Evolutionary conservation across 1,140 invertebrate genomes (phyloP), one percentile per base, ranked within the genome.

Genomic region (Onthophagus taurus): DNA sequence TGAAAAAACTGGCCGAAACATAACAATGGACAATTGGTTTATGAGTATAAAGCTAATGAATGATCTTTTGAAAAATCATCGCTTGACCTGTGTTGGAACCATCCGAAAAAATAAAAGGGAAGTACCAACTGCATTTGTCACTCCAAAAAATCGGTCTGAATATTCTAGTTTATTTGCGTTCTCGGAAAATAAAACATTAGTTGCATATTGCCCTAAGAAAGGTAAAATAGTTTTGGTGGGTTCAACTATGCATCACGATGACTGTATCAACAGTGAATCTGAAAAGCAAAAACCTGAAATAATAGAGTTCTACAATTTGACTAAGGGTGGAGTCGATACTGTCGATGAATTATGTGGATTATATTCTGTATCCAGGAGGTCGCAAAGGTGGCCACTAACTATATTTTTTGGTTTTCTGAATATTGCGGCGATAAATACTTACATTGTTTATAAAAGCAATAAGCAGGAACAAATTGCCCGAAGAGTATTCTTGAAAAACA

Each of bases 41-140:
- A n/a, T n/a, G n/a, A n/a, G n/a, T n/a, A n/a, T n/a, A n/a, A n/a
- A n/a, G n/a, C n/a, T n/a, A n/a, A n/a, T n/a, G n/a, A n/a, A n/a
- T n/a, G n/a, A n/a, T n/a, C n/a, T n/a, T n/a, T n/a, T n/a, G n/a
- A n/a, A n/a, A n/a, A n/a, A n/a, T n/a, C n/a, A n/a, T n/a, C n/a
- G n/a, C n/a, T 13, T 37, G 11, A 37, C 35, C 2, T 37, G 21
- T 26, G 53, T 58, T 16, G 54, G 60, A 33, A 61, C 56, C 18
- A 21, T 64, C 3, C 46, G 50, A 31, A 59, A 56, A 45, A 63
- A 63, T 31, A 63, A 64, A 53, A 21, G 41, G n/a, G 55, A 63
- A 50, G 57, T 66, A 19, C 64, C 63, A 7, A 44, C 51, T 38
- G 50, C 57, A 23, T 48, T 67, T 21, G 11, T 45, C 9, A 9